phyloP scores from a whole-genome alignment of 2,797 vertebrate species.

The Hypotaenidia philippensis region DNA sequence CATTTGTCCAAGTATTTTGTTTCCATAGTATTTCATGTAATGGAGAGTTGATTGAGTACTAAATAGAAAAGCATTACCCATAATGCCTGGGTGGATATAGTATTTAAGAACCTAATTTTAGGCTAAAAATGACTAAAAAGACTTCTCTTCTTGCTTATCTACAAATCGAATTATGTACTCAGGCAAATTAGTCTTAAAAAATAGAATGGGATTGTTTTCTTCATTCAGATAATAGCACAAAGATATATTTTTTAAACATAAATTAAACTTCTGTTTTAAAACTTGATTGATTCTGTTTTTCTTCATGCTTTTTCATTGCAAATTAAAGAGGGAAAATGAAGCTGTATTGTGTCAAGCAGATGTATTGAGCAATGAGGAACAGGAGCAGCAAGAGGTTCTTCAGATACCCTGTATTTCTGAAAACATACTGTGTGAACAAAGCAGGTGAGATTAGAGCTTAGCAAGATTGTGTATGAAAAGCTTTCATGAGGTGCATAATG shows the following conservation, averaged over 20 bases:
- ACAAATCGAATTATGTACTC: neutral
- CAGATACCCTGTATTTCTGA: neutral
- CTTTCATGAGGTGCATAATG: neutral
- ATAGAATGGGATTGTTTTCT: neutral
- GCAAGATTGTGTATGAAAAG: neutral
- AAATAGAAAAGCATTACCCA: neutral
- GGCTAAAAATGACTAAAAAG: neutral
- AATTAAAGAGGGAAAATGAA: slow-evolving; percentile 60
- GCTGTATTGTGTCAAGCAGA: slow-evolving; percentile 23
- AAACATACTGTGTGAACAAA: slow-evolving; percentile 25
- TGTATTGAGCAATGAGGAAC: slow-evolving; percentile 29
- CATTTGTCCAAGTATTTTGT: neutral
- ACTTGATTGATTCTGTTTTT: neutral
- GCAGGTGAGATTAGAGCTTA: slow-evolving; percentile 67
- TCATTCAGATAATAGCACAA: neutral
- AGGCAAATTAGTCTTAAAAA: neutral
- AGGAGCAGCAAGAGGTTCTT: neutral
- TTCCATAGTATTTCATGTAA: neutral
- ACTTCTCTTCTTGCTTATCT: neutral
- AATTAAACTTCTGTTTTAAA: neutral
- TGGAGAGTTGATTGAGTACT: neutral
- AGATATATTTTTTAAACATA: neutral
- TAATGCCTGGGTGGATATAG: neutral
- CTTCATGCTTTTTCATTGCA: slow-evolving; percentile 10
- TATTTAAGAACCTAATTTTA: neutral